These are phyloP conservation scores for Hypena proboscidalis DNA, from an alignment of 2,888 invertebrate genomes.

Conservation along the genomic window DNA sequence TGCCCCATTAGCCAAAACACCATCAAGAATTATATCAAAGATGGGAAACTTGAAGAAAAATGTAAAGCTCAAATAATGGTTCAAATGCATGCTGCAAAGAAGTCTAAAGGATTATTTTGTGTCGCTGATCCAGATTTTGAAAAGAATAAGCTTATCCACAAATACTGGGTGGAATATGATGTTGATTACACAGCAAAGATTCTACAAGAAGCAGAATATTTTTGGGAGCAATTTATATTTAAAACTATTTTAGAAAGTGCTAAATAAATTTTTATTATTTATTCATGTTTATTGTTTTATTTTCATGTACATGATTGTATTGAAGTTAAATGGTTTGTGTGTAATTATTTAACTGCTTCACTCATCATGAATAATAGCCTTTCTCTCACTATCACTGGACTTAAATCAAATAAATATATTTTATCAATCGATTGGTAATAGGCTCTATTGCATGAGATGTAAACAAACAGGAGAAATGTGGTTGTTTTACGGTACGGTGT, in stretches of 20 bases:
- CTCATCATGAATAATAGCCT: too few species aligned
- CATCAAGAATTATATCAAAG: slow-evolving; percentile 9
- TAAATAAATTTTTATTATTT: too few species aligned
- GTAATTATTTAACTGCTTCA: too few species aligned
- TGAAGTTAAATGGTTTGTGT: too few species aligned
- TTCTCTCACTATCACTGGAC: too few species aligned
- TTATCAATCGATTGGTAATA: too few species aligned
- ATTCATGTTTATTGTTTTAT: too few species aligned
- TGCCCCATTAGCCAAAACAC: slow-evolving; percentile 7
- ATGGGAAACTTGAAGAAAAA: slow-evolving; percentile 6
- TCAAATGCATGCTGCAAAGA: slow-evolving; percentile 10
- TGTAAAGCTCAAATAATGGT: slow-evolving; percentile 11
- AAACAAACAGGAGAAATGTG: too few species aligned
- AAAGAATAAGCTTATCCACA: slow-evolving; percentile 4
- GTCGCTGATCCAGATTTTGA: slow-evolving; percentile 11
- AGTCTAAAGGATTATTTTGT: slow-evolving; percentile 9
- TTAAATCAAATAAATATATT: too few species aligned
- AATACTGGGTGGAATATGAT: slow-evolving; percentile 7
- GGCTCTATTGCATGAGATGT: too few species aligned
- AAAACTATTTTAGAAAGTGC: slow-evolving; percentile 5
- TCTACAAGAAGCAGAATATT: slow-evolving; percentile 7
- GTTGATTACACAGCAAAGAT: neutral
- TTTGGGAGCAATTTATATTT: slow-evolving; percentile 11
- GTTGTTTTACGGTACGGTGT: too few species aligned
- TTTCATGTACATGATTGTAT: too few species aligned